These are phyloP conservation scores for Coturnix japonica DNA, from an alignment of 2,113 vertebrate genomes.

Conservation along the genomic window DNA sequence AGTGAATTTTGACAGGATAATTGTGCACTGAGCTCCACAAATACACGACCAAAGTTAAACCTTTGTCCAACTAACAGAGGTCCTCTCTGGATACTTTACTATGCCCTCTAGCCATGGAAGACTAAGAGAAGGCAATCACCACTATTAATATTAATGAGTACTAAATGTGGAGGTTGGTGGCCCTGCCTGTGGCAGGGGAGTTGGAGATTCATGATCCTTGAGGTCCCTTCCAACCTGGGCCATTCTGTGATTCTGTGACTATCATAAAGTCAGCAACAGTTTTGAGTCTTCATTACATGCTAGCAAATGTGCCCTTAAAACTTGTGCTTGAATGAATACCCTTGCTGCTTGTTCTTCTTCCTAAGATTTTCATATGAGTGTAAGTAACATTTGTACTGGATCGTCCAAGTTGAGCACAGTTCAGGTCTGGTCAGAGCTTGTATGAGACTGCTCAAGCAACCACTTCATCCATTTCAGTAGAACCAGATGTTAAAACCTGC, in stretches of 20 bases:
- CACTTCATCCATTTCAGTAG: background rate
- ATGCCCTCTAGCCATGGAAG: background rate
- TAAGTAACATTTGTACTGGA: background rate
- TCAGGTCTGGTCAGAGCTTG: background rate
- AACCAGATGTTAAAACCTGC: background rate
- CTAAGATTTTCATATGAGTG: background rate
- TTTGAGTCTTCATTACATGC: background rate
- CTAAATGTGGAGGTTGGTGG: too few species aligned
- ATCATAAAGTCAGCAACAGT: background rate
- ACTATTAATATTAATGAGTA: too few species aligned
- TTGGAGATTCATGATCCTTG: too few species aligned
- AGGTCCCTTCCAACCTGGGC: too few species aligned
- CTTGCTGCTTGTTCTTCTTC: background rate
- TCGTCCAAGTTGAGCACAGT: background rate
- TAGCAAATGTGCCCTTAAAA: background rate
- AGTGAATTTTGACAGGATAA: background rate
- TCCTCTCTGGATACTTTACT: background rate
- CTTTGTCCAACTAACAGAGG: background rate
- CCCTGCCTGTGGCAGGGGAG: too few species aligned
- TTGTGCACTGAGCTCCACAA: conserved; percentile 5
- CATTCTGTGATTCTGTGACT: too few species aligned
- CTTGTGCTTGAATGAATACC: background rate
- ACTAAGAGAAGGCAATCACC: background rate
- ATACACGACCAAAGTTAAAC: conserved; percentile 4
- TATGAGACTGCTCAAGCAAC: background rate